Percentiles rank a stretch among this genome's conserved stretches.
phyloP scores from a whole-genome alignment of 2,113 vertebrate species.

The Poeciliopsis occidentalis region DNA sequence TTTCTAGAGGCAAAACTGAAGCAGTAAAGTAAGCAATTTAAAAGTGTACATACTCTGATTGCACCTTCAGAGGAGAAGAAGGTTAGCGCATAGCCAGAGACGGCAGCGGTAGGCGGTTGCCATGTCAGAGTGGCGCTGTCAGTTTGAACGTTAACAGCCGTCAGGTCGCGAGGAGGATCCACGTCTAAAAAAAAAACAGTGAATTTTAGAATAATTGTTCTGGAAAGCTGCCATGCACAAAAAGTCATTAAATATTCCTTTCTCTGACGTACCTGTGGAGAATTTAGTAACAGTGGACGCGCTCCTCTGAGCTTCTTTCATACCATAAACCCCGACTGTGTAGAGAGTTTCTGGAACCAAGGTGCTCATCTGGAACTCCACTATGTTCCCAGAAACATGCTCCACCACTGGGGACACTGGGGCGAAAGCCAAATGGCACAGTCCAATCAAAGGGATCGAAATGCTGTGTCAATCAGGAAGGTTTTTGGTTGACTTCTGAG shows the following conservation, averaged over 20 bases:
- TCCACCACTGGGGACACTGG: slow-evolving; percentile 82
- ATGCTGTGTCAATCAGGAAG: background rate
- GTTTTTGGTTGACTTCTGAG: background rate
- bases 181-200: slow-evolving; percentile 74
- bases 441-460: background rate
- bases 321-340: slow-evolving; percentile 80
- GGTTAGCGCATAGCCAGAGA: slow-evolving; percentile 87
- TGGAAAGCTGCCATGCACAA: background rate
- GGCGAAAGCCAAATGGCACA: background rate
- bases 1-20: no score
- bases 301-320: slow-evolving; percentile 84
- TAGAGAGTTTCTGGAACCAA: slow-evolving; percentile 87
- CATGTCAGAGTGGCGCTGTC: slow-evolving; percentile 87
- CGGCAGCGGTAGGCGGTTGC: slow-evolving; percentile 83
- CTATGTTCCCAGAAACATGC: slow-evolving; percentile 87
- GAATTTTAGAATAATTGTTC: background rate
- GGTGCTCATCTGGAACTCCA: slow-evolving; percentile 85
- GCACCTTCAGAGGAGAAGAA: slow-evolving; percentile 83
- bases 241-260: no score
- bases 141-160: slow-evolving; percentile 82
- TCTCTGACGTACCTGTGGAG: slow-evolving; percentile 83
- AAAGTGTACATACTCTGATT: slow-evolving; percentile 80
- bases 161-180: slow-evolving; percentile 88
- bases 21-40: background rate
- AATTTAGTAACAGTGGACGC: slow-evolving; percentile 80